phyloP scores from a whole-genome alignment of 2,797 vertebrate genomes.

The Lepus oiostolus region DNA sequence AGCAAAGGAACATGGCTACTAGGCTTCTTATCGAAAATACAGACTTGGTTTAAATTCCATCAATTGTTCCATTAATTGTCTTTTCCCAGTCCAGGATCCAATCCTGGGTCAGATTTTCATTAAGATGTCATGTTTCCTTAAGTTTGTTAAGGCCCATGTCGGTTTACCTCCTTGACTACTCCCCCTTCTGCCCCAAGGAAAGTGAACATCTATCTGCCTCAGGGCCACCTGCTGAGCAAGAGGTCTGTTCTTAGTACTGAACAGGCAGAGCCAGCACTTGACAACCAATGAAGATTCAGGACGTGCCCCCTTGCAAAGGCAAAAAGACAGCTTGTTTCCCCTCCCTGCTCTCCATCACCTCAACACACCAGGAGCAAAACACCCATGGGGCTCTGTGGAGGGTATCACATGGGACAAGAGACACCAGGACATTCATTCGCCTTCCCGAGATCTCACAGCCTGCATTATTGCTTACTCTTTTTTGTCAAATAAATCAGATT shows the following conservation, averaged over 20 bases:
- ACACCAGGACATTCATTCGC: not conserved
- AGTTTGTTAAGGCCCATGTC: not conserved
- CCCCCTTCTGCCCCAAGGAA: not conserved
- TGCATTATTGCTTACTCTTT: not conserved
- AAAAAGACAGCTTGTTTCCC: not conserved
- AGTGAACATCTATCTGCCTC: too few relatives aligned
- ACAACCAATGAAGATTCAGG: not conserved
- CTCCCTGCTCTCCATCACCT: rapidly evolving
- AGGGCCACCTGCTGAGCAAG: rapidly evolving
- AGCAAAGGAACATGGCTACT: not conserved
- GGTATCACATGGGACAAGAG: not conserved
- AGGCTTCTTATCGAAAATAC: not conserved
- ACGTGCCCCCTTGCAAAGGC: not conserved
- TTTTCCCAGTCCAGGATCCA: not conserved
- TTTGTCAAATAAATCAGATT: not conserved
- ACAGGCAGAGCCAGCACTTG: not conserved
- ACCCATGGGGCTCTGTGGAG: too few relatives aligned
- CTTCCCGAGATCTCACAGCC: not conserved
- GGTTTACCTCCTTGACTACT: not conserved
- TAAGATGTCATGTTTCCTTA: not conserved
- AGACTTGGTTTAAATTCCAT: not conserved
- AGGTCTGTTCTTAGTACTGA: not conserved
- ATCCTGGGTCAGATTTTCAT: not conserved
- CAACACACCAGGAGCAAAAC: rapidly evolving
- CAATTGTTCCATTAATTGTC: not conserved